Conservation (phyloP, 2,888 invertebrate genomes). For the Ethmia dodecea region DNA sequence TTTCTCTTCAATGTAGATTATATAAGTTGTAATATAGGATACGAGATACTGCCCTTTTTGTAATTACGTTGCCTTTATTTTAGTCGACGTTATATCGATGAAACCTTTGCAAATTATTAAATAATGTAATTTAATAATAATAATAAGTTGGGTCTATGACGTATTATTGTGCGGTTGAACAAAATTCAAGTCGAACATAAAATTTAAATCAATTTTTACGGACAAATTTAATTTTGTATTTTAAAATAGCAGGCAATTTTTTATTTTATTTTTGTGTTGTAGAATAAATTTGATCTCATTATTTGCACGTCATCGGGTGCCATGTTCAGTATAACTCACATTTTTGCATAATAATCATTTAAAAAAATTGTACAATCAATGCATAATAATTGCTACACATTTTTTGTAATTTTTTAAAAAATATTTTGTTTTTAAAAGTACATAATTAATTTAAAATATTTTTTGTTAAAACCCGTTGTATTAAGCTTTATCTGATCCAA, state of each 20-base stretch:
- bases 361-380: conserved; percentile 27
- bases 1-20: conserved; percentile 62
- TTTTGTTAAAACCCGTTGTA: too few species aligned
- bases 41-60: conserved; percentile 69
- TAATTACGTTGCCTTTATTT: conserved; percentile 43
- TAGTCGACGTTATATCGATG: conserved; percentile 22
- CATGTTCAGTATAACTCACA: conserved; percentile 47
- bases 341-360: conserved; percentile 53
- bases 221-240: conserved; percentile 46
- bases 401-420: too few species aligned
- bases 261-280: conserved; percentile 28
- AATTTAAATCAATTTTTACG: conserved; percentile 30
- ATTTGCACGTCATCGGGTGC: conserved; percentile 59
- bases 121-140: conserved; percentile 36
- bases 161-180: conserved; percentile 45
- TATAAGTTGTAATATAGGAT: conserved; percentile 71
- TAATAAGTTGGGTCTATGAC: conserved; percentile 41
- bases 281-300: conserved; percentile 66
- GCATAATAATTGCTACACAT: conserved; percentile 72
- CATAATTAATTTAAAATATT: background rate
- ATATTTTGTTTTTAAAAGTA: background rate
- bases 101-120: conserved; percentile 16
- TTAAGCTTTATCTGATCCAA: too few species aligned
- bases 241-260: conserved; percentile 67
- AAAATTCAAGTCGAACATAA: conserved; percentile 42